These are phyloP conservation scores for Sycophila sp. DNA, from an alignment of 1,140 invertebrate species.

Conservation along the genomic window DNA sequence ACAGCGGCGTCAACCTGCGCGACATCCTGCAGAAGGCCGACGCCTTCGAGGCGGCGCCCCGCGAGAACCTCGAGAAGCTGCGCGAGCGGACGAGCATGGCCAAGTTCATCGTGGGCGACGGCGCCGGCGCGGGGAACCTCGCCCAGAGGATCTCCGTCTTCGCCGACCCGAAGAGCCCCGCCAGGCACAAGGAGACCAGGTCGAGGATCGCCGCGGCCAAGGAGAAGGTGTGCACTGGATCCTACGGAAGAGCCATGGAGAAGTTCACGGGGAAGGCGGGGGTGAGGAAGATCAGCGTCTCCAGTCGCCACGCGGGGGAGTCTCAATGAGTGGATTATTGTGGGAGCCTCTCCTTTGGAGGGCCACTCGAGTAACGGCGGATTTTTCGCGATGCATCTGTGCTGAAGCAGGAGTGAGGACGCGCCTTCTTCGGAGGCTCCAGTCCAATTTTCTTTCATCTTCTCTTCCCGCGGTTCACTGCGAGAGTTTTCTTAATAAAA, in stretches of 20 bases:
- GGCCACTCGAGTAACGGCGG: no score
- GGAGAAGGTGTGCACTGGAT: constrained; percentile 66
- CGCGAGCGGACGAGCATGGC: constrained; percentile 58
- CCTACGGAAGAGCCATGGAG: constrained; percentile 66
- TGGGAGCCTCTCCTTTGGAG: no score
- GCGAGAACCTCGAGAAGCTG: constrained; percentile 59
- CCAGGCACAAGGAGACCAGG: constrained; percentile 16
- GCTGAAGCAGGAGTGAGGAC: no score
- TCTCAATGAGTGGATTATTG: no score
- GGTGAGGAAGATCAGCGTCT: neutral
- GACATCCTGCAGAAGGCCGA: constrained; percentile 55
- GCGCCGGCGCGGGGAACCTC: constrained; percentile 5
- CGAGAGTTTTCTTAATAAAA: no score
- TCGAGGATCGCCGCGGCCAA: constrained; percentile 42
- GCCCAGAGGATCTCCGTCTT: constrained; percentile 28
- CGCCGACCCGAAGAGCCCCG: neutral
- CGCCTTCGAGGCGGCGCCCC: constrained; percentile 47
- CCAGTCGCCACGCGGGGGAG: neutral
- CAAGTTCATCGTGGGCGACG: constrained; percentile 49
- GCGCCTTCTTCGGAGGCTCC: no score
- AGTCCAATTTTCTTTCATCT: neutral
- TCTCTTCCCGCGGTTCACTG: neutral
- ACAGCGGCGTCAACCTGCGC: constrained; percentile 25
- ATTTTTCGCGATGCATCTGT: no score
- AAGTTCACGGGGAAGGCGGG: constrained; percentile 52